These are phyloP conservation scores for Tichodroma muraria DNA, from an alignment of 2,113 vertebrate species.

Conservation along the genomic window DNA sequence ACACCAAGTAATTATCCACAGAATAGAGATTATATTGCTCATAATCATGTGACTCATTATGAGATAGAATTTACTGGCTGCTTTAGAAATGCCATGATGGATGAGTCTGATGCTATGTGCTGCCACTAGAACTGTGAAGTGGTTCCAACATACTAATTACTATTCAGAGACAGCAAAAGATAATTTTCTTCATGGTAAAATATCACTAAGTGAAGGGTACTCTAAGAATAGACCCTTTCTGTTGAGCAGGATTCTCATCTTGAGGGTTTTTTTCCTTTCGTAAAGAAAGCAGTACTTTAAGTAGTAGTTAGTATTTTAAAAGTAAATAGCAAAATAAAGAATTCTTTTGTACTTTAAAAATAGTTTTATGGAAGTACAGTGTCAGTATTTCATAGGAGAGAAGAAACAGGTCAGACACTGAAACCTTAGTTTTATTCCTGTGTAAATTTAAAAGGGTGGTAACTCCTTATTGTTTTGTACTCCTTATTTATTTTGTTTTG, in stretches of 20 bases:
- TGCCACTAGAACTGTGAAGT: not conserved
- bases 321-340: not conserved
- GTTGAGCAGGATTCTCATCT: not conserved
- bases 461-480: not conserved
- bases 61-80: not conserved
- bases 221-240: not conserved
- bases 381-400: not conserved
- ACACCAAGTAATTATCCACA: not conserved
- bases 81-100: not conserved
- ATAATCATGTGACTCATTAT: not conserved
- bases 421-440: not conserved
- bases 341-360: not conserved
- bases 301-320: not conserved
- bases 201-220: not conserved
- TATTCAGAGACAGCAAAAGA: not conserved
- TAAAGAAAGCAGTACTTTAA: not conserved
- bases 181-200: not conserved
- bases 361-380: not conserved
- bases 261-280: not conserved
- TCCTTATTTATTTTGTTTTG: not conserved
- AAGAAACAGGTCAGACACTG: not conserved
- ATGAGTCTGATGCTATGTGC: not conserved
- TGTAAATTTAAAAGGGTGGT: not conserved
- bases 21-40: not conserved
- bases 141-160: not conserved